These are phyloP conservation scores for Percina caprodes DNA, from an alignment of 2,113 vertebrate species.

Conservation along the genomic window DNA sequence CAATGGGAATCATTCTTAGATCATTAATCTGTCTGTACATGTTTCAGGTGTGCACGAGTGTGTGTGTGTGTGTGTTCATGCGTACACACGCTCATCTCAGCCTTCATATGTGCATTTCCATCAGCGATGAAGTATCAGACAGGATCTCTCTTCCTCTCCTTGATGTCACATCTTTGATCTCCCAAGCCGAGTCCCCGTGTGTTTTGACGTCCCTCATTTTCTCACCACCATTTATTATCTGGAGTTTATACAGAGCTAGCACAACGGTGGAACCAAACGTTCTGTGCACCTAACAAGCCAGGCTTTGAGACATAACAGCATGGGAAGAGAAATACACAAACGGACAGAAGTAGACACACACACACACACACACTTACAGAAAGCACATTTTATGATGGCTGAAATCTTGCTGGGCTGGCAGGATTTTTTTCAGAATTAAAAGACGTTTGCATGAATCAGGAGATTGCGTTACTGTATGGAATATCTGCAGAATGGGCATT, in stretches of 20 bases:
- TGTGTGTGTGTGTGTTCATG: not conserved
- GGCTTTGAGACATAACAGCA: conserved; percentile 56
- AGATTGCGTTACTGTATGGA: not conserved
- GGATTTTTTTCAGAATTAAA: not conserved
- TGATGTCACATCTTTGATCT: conserved; percentile 50
- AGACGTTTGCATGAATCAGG: not conserved
- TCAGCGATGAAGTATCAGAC: conserved; percentile 14
- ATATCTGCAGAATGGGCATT: not conserved
- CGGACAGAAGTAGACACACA: not conserved
- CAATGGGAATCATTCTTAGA: not conserved
- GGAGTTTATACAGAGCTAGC: conserved; percentile 41
- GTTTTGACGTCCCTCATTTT: conserved; percentile 70
- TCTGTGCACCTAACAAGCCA: conserved; percentile 41
- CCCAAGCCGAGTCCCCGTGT: conserved; percentile 15
- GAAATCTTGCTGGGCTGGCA: not conserved
- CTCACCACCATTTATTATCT: conserved; percentile 65
- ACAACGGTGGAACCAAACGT: conserved; percentile 41
- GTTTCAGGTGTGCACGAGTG: not conserved
- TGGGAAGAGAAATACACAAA: conserved; percentile 14
- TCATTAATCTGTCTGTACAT: not conserved
- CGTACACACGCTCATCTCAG: not conserved
- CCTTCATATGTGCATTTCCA: conserved; percentile 16
- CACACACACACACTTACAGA: conserved; percentile 14
- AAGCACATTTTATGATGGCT: not conserved
- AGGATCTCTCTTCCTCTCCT: conserved; percentile 28